Conservation (phyloP, 2,113 vertebrate species). For the Nesogale talazaci region DNA sequence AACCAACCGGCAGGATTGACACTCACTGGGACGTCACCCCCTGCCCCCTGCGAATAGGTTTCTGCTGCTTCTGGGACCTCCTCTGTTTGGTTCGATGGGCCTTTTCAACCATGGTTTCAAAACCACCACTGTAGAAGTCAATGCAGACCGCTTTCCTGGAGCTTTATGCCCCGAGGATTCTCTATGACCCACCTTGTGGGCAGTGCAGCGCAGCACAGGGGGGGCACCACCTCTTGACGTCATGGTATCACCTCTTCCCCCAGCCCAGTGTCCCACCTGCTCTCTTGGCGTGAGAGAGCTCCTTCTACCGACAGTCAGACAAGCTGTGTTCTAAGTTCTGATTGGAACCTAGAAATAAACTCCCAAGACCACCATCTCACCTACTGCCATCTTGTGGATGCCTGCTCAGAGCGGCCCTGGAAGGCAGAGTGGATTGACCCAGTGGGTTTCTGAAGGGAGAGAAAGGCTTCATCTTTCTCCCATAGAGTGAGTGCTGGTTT, state of each 20-base stretch:
- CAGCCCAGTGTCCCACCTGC: background rate
- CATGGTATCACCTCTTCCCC: background rate
- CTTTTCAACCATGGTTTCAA: background rate
- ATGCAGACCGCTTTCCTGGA: background rate
- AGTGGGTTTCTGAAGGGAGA: too few species aligned
- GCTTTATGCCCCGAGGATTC: background rate
- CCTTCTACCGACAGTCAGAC: background rate
- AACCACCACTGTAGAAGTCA: background rate
- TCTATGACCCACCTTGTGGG: background rate
- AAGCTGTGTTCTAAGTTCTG: constrained; percentile 59
- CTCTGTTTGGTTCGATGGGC: background rate
- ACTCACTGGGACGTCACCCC: background rate
- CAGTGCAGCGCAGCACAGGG: fast-evolving
- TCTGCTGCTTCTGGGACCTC: background rate
- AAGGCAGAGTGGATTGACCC: too few species aligned
- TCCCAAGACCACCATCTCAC: background rate
- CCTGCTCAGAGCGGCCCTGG: too few species aligned
- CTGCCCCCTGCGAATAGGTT: fast-evolving
- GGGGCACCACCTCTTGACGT: background rate
- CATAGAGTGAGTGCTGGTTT: too few species aligned
- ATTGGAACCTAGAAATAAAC: constrained; percentile 51
- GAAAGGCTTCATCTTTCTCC: too few species aligned
- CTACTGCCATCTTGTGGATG: too few species aligned
- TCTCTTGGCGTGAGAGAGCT: background rate
- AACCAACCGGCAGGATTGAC: background rate